Percentiles rank a stretch among this genome's conserved stretches.
Conservation (phyloP, 2,113 vertebrate genomes). For the Carlito syrichta region DNA sequence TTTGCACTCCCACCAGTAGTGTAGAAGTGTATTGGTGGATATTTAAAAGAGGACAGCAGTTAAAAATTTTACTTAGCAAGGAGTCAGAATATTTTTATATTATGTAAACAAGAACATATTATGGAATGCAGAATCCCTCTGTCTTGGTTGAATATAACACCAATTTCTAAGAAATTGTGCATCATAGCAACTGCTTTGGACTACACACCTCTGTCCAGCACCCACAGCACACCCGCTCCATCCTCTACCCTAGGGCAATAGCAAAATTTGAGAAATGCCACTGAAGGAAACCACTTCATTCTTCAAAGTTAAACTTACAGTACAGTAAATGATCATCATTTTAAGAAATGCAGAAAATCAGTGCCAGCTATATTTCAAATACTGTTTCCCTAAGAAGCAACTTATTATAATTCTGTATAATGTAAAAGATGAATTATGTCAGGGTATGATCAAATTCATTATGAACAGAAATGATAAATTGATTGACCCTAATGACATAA, state of each 20-base stretch:
- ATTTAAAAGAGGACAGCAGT: neutral
- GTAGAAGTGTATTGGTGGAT: neutral
- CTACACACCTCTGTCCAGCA: neutral
- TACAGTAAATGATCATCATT: neutral
- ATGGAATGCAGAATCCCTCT: neutral
- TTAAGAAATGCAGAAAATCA: conserved; percentile 18
- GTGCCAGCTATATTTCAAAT: neutral
- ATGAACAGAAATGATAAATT: neutral
- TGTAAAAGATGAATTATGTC: conserved; percentile 38
- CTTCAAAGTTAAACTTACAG: neutral
- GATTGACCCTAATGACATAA: neutral
- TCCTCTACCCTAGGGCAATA: neutral
- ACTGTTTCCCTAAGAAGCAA: conserved; percentile 16
- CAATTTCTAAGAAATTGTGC: neutral
- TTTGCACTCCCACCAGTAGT: too few relatives aligned
- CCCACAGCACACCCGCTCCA: too few relatives aligned
- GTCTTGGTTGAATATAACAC: neutral
- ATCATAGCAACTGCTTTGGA: neutral
- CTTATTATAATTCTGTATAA: conserved; percentile 42
- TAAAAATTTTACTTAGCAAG: conserved; percentile 31
- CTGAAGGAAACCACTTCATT: neutral
- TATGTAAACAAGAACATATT: neutral
- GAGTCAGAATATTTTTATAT: conserved; percentile 2
- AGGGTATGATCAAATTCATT: neutral
- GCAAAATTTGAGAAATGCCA: neutral